Conservation (phyloP, 1,140 invertebrate genomes). For the Zaprionus africanus region DNA sequence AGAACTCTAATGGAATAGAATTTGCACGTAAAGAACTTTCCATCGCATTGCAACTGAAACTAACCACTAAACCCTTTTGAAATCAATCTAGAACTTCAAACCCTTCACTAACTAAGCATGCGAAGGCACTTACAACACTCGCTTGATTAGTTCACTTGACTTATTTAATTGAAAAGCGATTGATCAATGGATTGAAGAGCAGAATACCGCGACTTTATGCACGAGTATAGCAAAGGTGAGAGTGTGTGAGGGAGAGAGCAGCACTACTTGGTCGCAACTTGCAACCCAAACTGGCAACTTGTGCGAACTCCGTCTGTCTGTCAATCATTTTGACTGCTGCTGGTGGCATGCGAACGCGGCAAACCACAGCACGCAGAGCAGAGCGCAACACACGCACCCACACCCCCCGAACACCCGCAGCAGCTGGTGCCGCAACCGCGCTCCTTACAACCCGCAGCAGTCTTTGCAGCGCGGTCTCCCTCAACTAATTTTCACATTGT, state of each 20-base stretch:
- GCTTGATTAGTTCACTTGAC: not conserved
- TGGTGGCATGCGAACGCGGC: slow-evolving; percentile 9
- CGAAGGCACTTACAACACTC: not conserved
- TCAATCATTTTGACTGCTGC: slow-evolving; percentile 60
- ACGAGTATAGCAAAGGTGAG: not conserved
- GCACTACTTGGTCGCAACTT: not conserved
- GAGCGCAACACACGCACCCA: slow-evolving; percentile 1
- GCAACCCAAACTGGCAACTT: not conserved
- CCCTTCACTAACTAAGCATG: not conserved
- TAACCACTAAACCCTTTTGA: too few species aligned
- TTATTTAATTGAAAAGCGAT: not conserved
- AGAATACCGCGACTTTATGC: not conserved
- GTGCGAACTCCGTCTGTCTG: slow-evolving; percentile 28
- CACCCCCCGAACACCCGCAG: slow-evolving; percentile 8
- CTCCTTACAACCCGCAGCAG: not conserved
- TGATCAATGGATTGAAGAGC: not conserved
- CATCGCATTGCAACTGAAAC: too few species aligned
- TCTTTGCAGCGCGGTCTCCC: slow-evolving; percentile 44
- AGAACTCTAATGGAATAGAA: too few species aligned
- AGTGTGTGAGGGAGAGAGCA: not conserved
- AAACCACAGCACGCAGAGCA: slow-evolving; percentile 18
- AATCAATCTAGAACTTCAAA: not conserved
- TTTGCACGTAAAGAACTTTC: too few species aligned
- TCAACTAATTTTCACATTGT: slow-evolving; percentile 75
- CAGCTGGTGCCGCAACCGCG: not conserved